Percentiles rank a stretch among this genome's conserved stretches.
Evolutionary conservation across 1,140 invertebrate species (phyloP).

Genomic region (Drosophila yakuba): DNA sequence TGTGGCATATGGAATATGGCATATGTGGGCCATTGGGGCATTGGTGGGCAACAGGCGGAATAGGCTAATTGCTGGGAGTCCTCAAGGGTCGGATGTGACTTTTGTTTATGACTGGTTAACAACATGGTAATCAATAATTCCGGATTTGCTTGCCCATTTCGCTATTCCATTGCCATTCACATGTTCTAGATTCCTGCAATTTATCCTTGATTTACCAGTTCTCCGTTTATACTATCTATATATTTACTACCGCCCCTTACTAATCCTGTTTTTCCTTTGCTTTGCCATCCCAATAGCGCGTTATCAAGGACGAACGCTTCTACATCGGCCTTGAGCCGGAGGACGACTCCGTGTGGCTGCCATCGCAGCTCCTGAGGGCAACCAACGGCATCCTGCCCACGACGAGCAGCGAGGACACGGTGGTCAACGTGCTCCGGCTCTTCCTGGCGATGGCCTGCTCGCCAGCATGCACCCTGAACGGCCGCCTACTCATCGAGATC

Average conservation of each 20-base stretch:
- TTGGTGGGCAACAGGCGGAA: neutral
- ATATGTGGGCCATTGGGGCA: constrained; percentile 8
- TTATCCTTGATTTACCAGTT: neutral
- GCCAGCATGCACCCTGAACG: constrained; percentile 92
- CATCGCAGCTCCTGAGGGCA: constrained; percentile 93
- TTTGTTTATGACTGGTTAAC: constrained; percentile 40
- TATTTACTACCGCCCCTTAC: neutral
- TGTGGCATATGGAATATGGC: constrained; percentile 3
- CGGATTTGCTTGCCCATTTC: neutral
- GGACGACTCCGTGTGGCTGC: constrained; percentile 95
- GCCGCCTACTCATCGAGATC: constrained; percentile 91
- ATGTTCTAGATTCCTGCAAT: neutral
- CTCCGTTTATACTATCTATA: too few species aligned
- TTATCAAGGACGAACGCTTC: constrained; percentile 95
- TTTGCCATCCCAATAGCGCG: constrained; percentile 87
- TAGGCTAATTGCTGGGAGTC: constrained; percentile 25
- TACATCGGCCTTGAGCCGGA: constrained; percentile 95
- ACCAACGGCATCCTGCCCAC: constrained; percentile 91
- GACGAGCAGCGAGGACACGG: constrained; percentile 90
- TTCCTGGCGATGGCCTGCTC: constrained; percentile 92
- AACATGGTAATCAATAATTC: constrained; percentile 43
- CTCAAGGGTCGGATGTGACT: constrained; percentile 28
- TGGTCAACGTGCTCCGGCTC: constrained; percentile 87
- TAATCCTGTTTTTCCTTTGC: neutral
- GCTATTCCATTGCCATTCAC: neutral